These are phyloP conservation scores for Psittacus erithacus DNA, from an alignment of 2,113 vertebrate species.

Conservation along the genomic window DNA sequence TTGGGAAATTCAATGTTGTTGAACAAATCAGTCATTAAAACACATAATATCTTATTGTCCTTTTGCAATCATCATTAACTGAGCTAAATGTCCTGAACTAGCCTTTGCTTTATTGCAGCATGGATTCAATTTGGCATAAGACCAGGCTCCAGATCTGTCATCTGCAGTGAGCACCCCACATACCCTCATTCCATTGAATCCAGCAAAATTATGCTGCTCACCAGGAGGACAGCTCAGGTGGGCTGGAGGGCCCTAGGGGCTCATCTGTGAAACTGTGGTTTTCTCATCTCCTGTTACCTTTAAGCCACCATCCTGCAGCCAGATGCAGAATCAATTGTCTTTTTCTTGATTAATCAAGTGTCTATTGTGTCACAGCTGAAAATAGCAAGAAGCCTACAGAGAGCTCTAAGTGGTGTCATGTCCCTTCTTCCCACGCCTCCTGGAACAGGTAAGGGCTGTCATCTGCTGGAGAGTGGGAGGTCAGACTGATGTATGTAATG, in stretches of 20 bases:
- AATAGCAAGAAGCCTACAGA: not conserved
- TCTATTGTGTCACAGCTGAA: not conserved
- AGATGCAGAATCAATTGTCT: not conserved
- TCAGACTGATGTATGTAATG: not conserved
- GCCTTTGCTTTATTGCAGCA: constrained; percentile 44
- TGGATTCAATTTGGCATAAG: constrained; percentile 19
- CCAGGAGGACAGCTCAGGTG: not conserved
- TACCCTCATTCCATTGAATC: not conserved
- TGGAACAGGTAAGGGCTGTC: not conserved
- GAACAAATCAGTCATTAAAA: constrained; percentile 57
- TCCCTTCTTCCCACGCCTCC: not conserved
- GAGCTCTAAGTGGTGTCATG: not conserved
- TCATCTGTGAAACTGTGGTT: not conserved
- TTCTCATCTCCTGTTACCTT: not conserved
- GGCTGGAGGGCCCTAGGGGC: not conserved
- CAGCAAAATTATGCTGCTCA: not conserved
- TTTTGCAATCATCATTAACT: constrained; percentile 47
- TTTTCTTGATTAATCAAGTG: not conserved
- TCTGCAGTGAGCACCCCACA: not conserved
- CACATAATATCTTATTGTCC: constrained; percentile 56
- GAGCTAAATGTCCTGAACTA: constrained; percentile 54
- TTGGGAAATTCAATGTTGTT: constrained; percentile 54
- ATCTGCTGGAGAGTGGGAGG: not conserved
- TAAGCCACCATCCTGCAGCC: not conserved
- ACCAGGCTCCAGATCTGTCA: not conserved